Conservation (phyloP, 2,113 vertebrate genomes). For the Bujurquina vittata region DNA sequence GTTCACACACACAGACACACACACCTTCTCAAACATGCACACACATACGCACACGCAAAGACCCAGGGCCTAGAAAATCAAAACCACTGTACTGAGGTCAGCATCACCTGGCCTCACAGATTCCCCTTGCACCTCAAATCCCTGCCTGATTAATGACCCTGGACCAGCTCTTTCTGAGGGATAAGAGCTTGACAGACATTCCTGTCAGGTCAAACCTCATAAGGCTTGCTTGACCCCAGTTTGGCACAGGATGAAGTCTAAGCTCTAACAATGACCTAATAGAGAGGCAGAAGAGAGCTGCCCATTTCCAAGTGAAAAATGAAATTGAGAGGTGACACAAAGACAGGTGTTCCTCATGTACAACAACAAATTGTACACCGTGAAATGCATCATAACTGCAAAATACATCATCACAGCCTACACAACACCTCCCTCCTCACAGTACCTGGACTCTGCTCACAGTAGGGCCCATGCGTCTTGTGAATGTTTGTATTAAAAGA, state of each 20-base stretch:
- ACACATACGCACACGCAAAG: slow-evolving; percentile 80
- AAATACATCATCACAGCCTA: slow-evolving; percentile 52
- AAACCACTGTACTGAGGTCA: slow-evolving; percentile 90
- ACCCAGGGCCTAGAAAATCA: slow-evolving; percentile 89
- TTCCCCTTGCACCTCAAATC: slow-evolving; percentile 64
- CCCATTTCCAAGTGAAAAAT: slow-evolving; percentile 1
- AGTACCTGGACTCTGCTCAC: slow-evolving; percentile 51
- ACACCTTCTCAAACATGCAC: slow-evolving; percentile 28
- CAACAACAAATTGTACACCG: slow-evolving; percentile 25
- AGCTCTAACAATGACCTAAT: slow-evolving; percentile 78
- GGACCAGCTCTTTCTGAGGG: slow-evolving; percentile 88
- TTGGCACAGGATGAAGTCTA: slow-evolving; percentile 84
- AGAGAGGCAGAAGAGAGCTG: slow-evolving; percentile 26
- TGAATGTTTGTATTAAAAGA: slow-evolving; percentile 79
- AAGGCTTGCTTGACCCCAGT: slow-evolving; percentile 86
- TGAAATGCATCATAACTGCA: slow-evolving; percentile 40
- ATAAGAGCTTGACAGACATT: slow-evolving; percentile 91
- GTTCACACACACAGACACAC: slow-evolving; percentile 85
- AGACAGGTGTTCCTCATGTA: slow-evolving; percentile 26
- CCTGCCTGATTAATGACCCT: slow-evolving; percentile 90
- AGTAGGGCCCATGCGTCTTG: slow-evolving; percentile 66
- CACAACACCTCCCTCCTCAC: slow-evolving; percentile 45
- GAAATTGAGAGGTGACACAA: slow-evolving; percentile 29
- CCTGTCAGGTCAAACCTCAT: slow-evolving; percentile 91
- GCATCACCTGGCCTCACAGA: slow-evolving; percentile 76